Evolutionary conservation across 1,140 invertebrate species (phyloP).

Genomic region (Centruroides sculpturatus): DNA sequence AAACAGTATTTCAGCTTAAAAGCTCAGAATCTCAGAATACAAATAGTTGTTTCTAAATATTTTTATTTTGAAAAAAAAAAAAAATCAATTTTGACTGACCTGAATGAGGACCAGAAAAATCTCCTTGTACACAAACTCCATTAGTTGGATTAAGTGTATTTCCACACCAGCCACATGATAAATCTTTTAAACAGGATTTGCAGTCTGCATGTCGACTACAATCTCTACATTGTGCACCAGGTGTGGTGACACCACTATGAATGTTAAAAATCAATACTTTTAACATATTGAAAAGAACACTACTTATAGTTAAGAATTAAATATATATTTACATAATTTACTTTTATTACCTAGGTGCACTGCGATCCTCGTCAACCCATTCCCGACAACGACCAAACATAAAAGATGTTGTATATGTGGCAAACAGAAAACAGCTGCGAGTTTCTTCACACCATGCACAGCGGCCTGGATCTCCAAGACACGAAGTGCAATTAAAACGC

Average conservation of each 20-base stretch:
- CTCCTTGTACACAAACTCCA: constrained; percentile 42
- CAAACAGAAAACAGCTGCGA: constrained; percentile 78
- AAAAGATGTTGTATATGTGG: constrained; percentile 84
- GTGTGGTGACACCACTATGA: background rate
- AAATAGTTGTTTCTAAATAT: no score
- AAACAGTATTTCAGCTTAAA: no score
- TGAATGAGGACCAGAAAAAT: constrained; percentile 30
- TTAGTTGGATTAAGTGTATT: constrained; percentile 69
- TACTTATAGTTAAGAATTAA: background rate
- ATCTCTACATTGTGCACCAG: constrained; percentile 48
- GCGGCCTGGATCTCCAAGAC: constrained; percentile 63
- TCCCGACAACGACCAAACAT: constrained; percentile 80
- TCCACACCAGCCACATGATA: constrained; percentile 91
- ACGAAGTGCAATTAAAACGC: constrained; percentile 59
- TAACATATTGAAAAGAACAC: background rate
- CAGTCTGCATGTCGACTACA: constrained; percentile 63
- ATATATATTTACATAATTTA: background rate
- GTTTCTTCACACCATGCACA: constrained; percentile 93
- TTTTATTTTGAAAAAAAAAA: no score
- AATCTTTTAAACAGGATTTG: constrained; percentile 55
- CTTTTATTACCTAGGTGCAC: constrained; percentile 6
- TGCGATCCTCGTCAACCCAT: constrained; percentile 57
- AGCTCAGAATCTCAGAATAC: no score
- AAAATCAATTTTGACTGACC: constrained; percentile 10
- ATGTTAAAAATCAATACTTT: background rate